Evolutionary conservation across 2,888 invertebrate genomes (phyloP).

Genomic region (Platerodrilus igneus): DNA sequence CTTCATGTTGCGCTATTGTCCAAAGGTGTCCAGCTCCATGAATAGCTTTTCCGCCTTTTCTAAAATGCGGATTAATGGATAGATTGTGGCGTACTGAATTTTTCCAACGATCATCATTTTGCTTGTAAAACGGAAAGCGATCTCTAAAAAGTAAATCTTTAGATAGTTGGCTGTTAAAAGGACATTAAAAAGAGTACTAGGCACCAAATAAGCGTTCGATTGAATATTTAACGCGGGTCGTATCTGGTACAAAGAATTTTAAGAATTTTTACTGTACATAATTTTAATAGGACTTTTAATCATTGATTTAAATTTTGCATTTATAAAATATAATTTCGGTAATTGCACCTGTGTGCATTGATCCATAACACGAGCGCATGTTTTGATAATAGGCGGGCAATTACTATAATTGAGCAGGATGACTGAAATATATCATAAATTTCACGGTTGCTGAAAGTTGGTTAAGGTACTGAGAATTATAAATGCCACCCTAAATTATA

Average conservation of each 20-base stretch:
- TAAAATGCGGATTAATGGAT: conserved; percentile 88
- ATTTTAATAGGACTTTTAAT: too few relatives aligned
- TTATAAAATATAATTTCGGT: too few relatives aligned
- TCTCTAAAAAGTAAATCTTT: conserved; percentile 59
- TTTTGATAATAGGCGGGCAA: conserved; percentile 37
- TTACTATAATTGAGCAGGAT: conserved; percentile 36
- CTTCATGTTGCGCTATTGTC: conserved; percentile 72
- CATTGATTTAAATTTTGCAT: too few relatives aligned
- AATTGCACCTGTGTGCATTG: conserved; percentile 35
- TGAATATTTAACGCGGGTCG: too few relatives aligned
- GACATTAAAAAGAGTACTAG: neutral
- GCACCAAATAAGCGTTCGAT: neutral
- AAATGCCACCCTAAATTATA: too few relatives aligned
- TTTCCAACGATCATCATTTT: conserved; percentile 89
- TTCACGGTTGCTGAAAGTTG: conserved; percentile 17
- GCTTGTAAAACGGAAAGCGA: conserved; percentile 83
- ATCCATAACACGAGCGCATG: conserved; percentile 33
- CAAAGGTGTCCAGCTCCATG: conserved; percentile 88
- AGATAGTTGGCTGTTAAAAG: too few relatives aligned
- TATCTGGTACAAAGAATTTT: too few relatives aligned
- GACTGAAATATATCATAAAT: conserved; percentile 15
- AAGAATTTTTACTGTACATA: too few relatives aligned
- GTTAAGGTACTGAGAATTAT: too few relatives aligned
- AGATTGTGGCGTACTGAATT: conserved; percentile 88
- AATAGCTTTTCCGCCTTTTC: conserved; percentile 79